A percentile compares a stretch with the other conserved stretches of the same genome.
These are phyloP conservation scores for Phytoseiulus persimilis DNA, from an alignment of 2,888 invertebrate species.

Conservation along the genomic window DNA sequence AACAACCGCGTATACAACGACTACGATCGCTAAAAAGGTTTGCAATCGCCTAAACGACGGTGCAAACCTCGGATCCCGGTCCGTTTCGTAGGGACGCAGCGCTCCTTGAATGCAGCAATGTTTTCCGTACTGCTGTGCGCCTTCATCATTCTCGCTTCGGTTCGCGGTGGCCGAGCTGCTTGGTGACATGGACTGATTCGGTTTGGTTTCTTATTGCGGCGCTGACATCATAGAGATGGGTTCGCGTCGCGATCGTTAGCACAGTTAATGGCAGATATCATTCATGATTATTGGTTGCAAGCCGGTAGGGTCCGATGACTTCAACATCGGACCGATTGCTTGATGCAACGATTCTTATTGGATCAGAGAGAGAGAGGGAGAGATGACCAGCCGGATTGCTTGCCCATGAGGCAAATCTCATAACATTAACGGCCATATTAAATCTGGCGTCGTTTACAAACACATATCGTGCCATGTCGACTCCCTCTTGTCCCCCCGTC, in stretches of 20 bases:
- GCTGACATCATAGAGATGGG: neutral
- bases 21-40: neutral
- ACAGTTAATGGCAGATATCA: neutral
- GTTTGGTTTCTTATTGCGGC: neutral
- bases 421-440: slow-evolving; percentile 37
- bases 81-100: too few relatives aligned
- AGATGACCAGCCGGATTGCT: neutral
- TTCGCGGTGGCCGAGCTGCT: neutral
- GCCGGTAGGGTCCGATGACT: neutral
- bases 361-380: neutral
- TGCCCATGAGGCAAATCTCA: slow-evolving; percentile 9
- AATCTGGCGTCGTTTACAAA: slow-evolving; percentile 33
- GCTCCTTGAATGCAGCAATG: too few relatives aligned
- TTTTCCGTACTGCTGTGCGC: too few relatives aligned
- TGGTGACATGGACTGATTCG: neutral
- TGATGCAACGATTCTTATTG: neutral
- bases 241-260: neutral
- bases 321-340: neutral
- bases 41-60: neutral
- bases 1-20: neutral
- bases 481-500: neutral
- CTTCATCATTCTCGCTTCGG: too few relatives aligned
- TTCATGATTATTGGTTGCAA: slow-evolving; percentile 5
- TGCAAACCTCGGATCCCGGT: too few relatives aligned
- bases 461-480: slow-evolving; percentile 10